A percentile compares a stretch with the other conserved stretches of the same genome.
Evolutionary conservation across 2,797 vertebrate species (phyloP).

Genomic region (Varecia variegata): DNA sequence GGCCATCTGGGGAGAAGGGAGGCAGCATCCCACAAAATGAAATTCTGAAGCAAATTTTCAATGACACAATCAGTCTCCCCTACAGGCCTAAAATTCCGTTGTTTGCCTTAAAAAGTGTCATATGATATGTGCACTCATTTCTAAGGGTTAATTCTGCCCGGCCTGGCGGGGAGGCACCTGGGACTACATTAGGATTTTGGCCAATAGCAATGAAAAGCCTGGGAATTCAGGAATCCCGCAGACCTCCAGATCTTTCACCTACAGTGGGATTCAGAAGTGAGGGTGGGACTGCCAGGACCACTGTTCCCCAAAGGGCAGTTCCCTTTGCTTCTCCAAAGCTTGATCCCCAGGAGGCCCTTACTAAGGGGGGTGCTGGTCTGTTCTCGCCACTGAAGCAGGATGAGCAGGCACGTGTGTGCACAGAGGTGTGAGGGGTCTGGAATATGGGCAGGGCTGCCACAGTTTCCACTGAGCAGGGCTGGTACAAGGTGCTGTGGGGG

Average conservation of each 20-base stretch:
- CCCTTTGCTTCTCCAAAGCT: background rate
- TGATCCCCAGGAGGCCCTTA: background rate
- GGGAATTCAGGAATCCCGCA: background rate
- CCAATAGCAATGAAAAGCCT: background rate
- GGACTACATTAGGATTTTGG: background rate
- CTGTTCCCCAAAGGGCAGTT: background rate
- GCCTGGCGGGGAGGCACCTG: background rate
- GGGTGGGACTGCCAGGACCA: background rate
- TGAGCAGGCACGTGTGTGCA: background rate
- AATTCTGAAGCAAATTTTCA: background rate
- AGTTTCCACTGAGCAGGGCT: background rate
- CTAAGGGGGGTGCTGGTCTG: background rate
- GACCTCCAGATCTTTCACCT: background rate
- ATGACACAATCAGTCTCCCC: background rate
- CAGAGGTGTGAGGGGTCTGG: background rate
- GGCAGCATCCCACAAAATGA: background rate
- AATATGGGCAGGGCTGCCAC: background rate
- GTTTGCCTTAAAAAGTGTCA: background rate
- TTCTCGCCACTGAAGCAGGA: background rate
- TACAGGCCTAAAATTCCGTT: background rate
- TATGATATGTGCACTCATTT: background rate
- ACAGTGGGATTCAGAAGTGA: background rate
- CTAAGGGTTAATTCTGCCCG: background rate
- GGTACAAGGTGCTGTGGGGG: background rate
- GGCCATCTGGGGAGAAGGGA: background rate